Base-by-base conservation (phyloP, 1,140 invertebrate species). In the Lepeophtheirus salmonis region DNA sequence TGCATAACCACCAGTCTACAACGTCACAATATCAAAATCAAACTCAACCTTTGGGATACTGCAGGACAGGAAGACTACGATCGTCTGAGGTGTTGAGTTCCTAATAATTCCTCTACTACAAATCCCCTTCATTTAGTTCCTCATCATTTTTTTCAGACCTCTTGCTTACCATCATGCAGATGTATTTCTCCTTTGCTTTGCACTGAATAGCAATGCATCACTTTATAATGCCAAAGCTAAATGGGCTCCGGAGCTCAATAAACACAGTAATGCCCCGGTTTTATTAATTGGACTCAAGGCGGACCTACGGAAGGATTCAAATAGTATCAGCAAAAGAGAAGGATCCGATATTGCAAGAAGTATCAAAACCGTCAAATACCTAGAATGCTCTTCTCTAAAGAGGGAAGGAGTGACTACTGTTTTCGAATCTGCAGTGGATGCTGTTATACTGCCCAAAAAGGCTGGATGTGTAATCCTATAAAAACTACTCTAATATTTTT, bases 31-130 rank as follows among this genome's bases (percentile, higher is more conserved):
- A 16, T 14, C 16, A 17, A 84, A 82, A 85, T 92, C 65, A 86
- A 92, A 74, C 72, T 91, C 64, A 91, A 90, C 63, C 75, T 98
- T 67, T 98, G 92, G 92, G 94, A 98, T 80, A 97, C 94, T 63
- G 92, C 92, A 65, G 92, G 94, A 52, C 92, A 97, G 75, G 92
- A 97, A 74, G 92, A 97, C 72, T 97, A 97, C 72, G 92, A 97
- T 73, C 80, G 92, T 71, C 78, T 97, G 67, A 80, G 92, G 48
- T 21, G 30, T 10, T 6, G 30, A n/a, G 6, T 41, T 41, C n/a
- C 30, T 41, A 41, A 10, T 49, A 16, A 2, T n/a, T n/a, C 53
- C 6, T n/a, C 6, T n/a, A 41, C n/a, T 41, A 41, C 30, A 6
- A 41, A n/a, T n/a, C 30, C 30, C 30, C 6, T 41, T 41, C 6